Base-by-base conservation (phyloP, 2,113 vertebrate genomes). In the Paralichthys olivaceus region DNA sequence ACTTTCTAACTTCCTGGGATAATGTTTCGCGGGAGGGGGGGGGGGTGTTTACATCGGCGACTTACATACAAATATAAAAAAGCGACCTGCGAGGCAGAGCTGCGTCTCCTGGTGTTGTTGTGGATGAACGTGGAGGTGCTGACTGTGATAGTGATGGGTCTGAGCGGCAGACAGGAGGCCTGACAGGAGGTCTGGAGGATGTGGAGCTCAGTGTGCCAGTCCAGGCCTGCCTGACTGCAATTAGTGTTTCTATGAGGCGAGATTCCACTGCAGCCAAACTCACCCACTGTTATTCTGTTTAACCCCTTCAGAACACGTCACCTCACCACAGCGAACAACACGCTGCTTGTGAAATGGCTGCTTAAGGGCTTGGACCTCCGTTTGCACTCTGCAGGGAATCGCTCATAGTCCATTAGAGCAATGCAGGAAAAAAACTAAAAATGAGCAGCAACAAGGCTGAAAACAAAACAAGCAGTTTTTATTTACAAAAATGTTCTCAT, bases 141-240 rank as follows among this genome's bases (percentile, higher is more conserved):
- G 68, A 80, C 76, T 81, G 72, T 84, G 69, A 86, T 77, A 73
- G 79, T 37, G 77, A 86, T 65, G 85, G 75, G 73, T 75, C 77
- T 80, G 72, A 73, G 70, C 80, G 75, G 77, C 51, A 88, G 87
- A 82, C 85, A 84, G 85, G 78, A 86, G 86, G 88, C 81, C 84
- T 92, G 83, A 92, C 87, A 90, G 88, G 85, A 89, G 87, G 91
- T 92, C 91, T 84, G 79, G 79, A 81, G 88, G 88, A 87, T 84
- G 84, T 79, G 72, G 84, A 83, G 81, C 86, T 83, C 40, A 13
- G 64, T 55, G 79, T 76, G 73, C 92, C 84, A 90, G 92, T 78
- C 90, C 69, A 57, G 91, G 91, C 91, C 85, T 91, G 92, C 75
- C 89, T 81, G 61, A 63, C 71, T 90, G 88, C 90, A 92, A 92